Evolutionary conservation across 2,888 invertebrate species (phyloP).

Genomic region (Apoderus coryli): DNA sequence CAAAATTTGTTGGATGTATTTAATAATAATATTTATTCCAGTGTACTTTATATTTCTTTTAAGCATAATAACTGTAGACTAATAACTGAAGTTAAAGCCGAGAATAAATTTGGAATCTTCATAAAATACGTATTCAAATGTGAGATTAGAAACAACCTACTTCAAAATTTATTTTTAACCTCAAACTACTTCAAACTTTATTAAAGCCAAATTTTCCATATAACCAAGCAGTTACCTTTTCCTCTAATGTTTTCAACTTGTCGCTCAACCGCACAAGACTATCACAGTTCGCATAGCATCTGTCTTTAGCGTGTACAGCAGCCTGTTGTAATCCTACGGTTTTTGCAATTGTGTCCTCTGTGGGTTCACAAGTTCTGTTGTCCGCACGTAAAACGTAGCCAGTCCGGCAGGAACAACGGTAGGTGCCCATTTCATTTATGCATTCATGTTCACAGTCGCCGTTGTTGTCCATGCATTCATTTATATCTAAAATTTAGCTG

Average conservation of each 20-base stretch:
- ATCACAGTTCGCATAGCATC: slow-evolving; percentile 49
- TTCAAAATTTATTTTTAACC: slow-evolving; percentile 5
- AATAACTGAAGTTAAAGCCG: too few relatives aligned
- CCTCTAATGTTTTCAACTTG: slow-evolving; percentile 39
- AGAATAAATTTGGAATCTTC: too few relatives aligned
- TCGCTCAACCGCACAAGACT: slow-evolving; percentile 43
- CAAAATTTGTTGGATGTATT: too few relatives aligned
- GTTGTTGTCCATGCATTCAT: slow-evolving; percentile 41
- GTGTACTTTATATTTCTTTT: too few relatives aligned
- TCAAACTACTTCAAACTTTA: too few relatives aligned
- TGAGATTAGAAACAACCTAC: slow-evolving; percentile 7
- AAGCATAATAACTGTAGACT: too few relatives aligned
- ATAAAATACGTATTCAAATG: too few relatives aligned
- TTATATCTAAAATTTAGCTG: slow-evolving; percentile 39
- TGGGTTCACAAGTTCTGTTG: slow-evolving; percentile 40
- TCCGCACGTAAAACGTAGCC: slow-evolving; percentile 41
- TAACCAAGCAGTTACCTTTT: slow-evolving; percentile 32
- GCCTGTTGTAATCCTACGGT: not conserved
- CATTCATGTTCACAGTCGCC: slow-evolving; percentile 52
- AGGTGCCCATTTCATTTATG: slow-evolving; percentile 43
- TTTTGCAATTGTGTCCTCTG: too few relatives aligned
- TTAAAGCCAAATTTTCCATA: too few relatives aligned
- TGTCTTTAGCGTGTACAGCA: slow-evolving; percentile 14
- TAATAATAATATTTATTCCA: too few relatives aligned
- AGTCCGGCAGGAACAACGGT: slow-evolving; percentile 42